Conservation (phyloP, 1,140 invertebrate species). For the Arion vulgaris region DNA sequence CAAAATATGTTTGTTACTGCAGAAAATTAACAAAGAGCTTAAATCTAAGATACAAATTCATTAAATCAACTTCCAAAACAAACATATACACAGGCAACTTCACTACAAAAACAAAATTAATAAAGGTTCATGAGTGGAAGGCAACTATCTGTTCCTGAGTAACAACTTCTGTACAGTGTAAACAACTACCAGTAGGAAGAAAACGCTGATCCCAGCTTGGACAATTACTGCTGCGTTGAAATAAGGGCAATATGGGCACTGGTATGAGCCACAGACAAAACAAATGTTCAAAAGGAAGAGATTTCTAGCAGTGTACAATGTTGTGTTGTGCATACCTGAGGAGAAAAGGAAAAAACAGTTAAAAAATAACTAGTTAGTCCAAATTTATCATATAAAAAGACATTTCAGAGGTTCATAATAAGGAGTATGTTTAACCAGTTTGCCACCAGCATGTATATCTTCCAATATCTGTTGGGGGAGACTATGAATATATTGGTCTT, state of each 20-base stretch:
- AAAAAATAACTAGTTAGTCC: no score
- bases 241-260: constrained; percentile 93
- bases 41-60: no score
- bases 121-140: background rate
- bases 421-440: no score
- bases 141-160: constrained; percentile 36
- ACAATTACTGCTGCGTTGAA: constrained; percentile 67
- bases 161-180: constrained; percentile 52
- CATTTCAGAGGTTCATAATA: no score
- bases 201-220: constrained; percentile 54
- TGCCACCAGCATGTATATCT: no score
- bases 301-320: constrained; percentile 90
- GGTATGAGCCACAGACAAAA: constrained; percentile 96
- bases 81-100: background rate
- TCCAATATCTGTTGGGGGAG: no score
- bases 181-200: constrained; percentile 51
- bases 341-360: constrained; percentile 15
- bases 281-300: constrained; percentile 94
- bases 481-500: no score
- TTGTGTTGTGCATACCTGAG: constrained; percentile 93
- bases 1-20: no score
- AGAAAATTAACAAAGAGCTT: no score
- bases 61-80: background rate
- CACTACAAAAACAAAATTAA: no score
- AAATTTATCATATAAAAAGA: no score